Conservation (phyloP, 2,113 vertebrate genomes). For the Apteryx mantelli region DNA sequence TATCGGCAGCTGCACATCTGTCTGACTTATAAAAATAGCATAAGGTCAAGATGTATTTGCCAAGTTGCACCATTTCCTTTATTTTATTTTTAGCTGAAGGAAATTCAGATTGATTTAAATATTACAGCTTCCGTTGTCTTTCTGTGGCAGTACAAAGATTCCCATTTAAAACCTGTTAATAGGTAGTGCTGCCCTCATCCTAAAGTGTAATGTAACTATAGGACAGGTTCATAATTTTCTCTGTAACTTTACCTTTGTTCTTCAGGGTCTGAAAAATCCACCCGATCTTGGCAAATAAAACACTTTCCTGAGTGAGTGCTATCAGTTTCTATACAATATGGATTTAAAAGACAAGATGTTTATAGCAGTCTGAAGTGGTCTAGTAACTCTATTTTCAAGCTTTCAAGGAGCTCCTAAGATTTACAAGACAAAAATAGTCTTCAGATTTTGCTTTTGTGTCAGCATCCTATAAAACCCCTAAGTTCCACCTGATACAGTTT, state of each 20-base stretch:
- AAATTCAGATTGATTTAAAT: slow-evolving; percentile 64
- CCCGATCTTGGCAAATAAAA: not conserved
- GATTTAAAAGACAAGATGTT: not conserved
- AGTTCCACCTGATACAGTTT: not conserved
- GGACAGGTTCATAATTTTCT: not conserved
- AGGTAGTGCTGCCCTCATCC: not conserved
- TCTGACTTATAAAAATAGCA: slow-evolving; percentile 76
- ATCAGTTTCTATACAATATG: not conserved
- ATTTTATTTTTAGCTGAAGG: slow-evolving; percentile 64
- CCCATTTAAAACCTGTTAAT: slow-evolving; percentile 19
- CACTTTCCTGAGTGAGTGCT: no score
- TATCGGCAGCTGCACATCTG: slow-evolving; percentile 62
- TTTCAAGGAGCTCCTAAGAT: slow-evolving; percentile 2
- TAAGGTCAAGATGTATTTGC: slow-evolving; percentile 68
- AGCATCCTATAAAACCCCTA: not conserved
- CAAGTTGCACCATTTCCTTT: slow-evolving; percentile 54
- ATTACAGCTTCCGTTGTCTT: slow-evolving; percentile 37
- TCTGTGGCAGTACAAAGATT: slow-evolving; percentile 25
- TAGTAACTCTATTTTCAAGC: not conserved
- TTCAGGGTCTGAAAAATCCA: not conserved
- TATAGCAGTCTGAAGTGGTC: not conserved
- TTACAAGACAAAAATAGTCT: not conserved
- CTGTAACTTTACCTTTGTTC: not conserved
- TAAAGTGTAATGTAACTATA: not conserved
- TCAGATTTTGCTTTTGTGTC: not conserved